Evolutionary conservation across 2,797 vertebrate species (phyloP), one percentile per base, ranked within the genome.

Genomic region (Numenius phaeopus): DNA sequence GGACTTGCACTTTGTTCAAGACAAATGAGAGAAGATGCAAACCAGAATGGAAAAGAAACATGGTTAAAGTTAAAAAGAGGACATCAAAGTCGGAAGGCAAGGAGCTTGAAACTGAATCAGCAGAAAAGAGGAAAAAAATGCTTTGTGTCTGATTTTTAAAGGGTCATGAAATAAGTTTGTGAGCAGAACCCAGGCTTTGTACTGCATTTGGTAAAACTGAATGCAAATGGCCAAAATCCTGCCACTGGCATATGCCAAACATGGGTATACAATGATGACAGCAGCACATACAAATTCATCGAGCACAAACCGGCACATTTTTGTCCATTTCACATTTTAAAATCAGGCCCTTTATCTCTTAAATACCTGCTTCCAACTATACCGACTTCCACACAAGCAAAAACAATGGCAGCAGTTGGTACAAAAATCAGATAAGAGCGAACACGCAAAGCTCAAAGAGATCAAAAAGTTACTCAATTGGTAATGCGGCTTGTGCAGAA

Each of bases 11-110:
- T 96, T 97, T 96, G 90, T 93, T 95, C 65, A 37, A 89, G 81
- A 89, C 83, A 95, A 91, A 96, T 86, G 89, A 88, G 85, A 79
- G 87, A 92, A 86, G 94, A 94, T 95, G 90, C 78, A 97, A 96
- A 97, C 88, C 92, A 96, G 92, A 96, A 88, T 59, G 89, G 89
- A 83, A 96, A 72, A 94, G 78, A 95, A 79, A 50, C 67, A 87
- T 89, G 91, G 94, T 83, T 82, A 40, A 95, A 95, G 72, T 91
- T 95, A 83, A 92, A 95, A 96, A 86, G 91, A 81, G 24, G 59
- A 96, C 95, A 95, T 96, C 81, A 94, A 92, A 97, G 93, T 80
- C 57, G 72, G 61, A 78, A 89, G 84, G 70, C 72, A 78, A 91
- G 61, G 58, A 87, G 66, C 58, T 93, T 94, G 62, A 94, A 89